phyloP scores from a whole-genome alignment of 2,888 invertebrate species.

The Miltochrista miniata region DNA sequence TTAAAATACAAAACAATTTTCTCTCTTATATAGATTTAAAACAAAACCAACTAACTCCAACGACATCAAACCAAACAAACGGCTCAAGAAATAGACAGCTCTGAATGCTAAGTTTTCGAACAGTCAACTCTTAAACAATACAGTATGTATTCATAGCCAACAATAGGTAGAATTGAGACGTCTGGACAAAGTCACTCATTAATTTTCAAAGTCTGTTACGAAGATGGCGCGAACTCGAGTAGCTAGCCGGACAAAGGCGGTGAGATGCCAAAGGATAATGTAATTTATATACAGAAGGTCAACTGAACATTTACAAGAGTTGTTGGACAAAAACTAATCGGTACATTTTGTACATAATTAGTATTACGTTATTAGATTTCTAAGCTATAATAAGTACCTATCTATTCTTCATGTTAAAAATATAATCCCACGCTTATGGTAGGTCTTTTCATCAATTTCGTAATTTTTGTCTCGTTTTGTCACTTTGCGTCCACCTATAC shows the following conservation, averaged over 20 bases:
- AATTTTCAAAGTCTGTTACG: slow-evolving; percentile 72
- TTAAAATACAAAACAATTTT: background rate
- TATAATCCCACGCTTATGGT: no score
- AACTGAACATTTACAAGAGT: background rate
- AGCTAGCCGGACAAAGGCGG: slow-evolving; percentile 39
- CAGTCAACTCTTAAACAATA: slow-evolving; percentile 42
- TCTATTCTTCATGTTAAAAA: no score
- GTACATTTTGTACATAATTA: no score
- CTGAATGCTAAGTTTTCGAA: slow-evolving; percentile 40
- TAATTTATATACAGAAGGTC: slow-evolving; percentile 23
- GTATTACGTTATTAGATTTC: no score
- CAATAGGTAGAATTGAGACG: slow-evolving; percentile 58
- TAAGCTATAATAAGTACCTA: no score
- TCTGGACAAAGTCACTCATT: slow-evolving; percentile 67
- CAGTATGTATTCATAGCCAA: slow-evolving; percentile 49
- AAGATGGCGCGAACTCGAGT: slow-evolving; percentile 53
- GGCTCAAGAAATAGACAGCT: slow-evolving; percentile 30
- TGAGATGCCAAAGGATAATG: slow-evolving; percentile 21
- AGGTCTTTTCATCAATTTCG: no score
- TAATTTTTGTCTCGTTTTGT: no score
- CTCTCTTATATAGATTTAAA: slow-evolving; percentile 2
- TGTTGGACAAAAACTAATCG: background rate
- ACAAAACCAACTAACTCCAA: slow-evolving; percentile 27
- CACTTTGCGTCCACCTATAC: no score
- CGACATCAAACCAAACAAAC: slow-evolving; percentile 33